Evolutionary conservation across 2,888 invertebrate species (phyloP), one percentile per base, ranked within the genome.

Genomic region (Cylindroiulus punctatus): DNA sequence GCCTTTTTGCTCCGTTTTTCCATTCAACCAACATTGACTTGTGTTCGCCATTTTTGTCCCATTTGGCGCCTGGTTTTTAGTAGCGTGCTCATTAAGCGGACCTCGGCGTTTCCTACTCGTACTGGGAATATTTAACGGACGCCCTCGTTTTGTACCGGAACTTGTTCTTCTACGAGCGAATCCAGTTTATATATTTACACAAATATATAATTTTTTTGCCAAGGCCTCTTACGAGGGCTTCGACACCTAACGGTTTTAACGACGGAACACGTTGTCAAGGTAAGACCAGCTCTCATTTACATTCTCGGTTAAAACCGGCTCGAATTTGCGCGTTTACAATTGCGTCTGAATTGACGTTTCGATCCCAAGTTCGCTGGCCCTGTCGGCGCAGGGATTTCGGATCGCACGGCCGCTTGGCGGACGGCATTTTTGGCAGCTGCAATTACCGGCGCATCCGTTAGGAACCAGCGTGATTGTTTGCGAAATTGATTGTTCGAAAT

Each of bases 221-320:
- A 86, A 84, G 86, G 81, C 86, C 84, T 86, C 82, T 42, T 82
- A 82, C 82, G 81, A 81, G 84, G 87, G 87, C 87, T 87, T 83
- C 82, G 87, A 87, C 87, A 87, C 87, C 87, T 87, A 81, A 85
- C 87, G 87, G 87, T 87, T 85, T 87, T 87, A 87, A 65, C 87
- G 57, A 85, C 87, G 87, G 87, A 87, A 81, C 65, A 57, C 57
- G 81, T 65, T 85, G 57, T 65, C 76, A 76, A 87, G 87, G 87
- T 87, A 87, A 87, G 87, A 42, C 57, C 44, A 26, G 26, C n/a
- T 85, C 65, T 5, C 1, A 52, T 84, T 84, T 81, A 10, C n/a
- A 8, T 26, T 26, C 26, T 65, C 4, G 0, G 12, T 26, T 65
- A 65, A 65, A 65, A 65, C 65, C 26, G 10, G 26, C n/a, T 26